Evolutionary conservation across 2,888 invertebrate genomes (phyloP).

Genomic region (Apotomis turbidana): DNA sequence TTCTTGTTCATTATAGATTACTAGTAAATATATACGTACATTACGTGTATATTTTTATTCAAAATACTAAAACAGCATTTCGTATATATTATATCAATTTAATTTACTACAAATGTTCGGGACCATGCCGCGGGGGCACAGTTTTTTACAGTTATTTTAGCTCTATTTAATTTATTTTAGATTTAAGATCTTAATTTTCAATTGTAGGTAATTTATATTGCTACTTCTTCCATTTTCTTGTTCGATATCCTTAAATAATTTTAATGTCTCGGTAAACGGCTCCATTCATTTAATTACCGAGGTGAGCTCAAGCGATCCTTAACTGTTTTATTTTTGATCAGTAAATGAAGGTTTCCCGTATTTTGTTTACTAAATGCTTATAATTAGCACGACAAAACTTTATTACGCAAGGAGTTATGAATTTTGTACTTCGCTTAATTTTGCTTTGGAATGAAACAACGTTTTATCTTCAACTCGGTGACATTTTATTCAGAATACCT

Average conservation of each 20-base stretch:
- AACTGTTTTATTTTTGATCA: slow-evolving; percentile 11
- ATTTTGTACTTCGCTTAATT: not conserved
- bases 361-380: slow-evolving; percentile 17
- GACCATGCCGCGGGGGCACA: too few relatives aligned
- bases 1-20: too few relatives aligned
- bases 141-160: too few relatives aligned
- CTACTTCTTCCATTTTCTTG: not conserved
- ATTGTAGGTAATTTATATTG: too few relatives aligned
- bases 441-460: not conserved
- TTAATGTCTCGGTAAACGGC: slow-evolving; percentile 12
- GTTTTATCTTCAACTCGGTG: not conserved
- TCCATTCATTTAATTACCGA: slow-evolving; percentile 13
- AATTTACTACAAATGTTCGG: too few relatives aligned
- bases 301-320: slow-evolving; percentile 10
- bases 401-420: slow-evolving; percentile 5
- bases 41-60: too few relatives aligned
- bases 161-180: too few relatives aligned
- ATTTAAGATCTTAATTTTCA: too few relatives aligned
- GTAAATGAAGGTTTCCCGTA: slow-evolving; percentile 10
- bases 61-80: too few relatives aligned
- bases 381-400: slow-evolving; percentile 27
- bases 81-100: too few relatives aligned
- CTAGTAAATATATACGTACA: too few relatives aligned
- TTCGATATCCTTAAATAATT: slow-evolving; percentile 5
- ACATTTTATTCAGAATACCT: not conserved